A percentile compares a stretch with the other conserved stretches of the same genome.
Conservation (phyloP, 2,113 vertebrate species). For the Leptodactylus fuscus region DNA sequence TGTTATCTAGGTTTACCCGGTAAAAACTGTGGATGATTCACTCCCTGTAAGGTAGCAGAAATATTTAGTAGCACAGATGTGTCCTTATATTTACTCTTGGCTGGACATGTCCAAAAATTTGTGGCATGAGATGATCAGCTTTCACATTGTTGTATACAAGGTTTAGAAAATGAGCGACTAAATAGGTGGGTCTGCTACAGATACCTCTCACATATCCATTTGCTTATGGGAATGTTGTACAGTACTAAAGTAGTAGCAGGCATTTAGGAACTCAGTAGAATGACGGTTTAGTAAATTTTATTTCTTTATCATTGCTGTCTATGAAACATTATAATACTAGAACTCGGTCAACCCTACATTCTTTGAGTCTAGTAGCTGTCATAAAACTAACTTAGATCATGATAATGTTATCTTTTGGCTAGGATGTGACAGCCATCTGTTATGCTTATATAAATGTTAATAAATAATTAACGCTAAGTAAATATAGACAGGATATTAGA, state of each 20-base stretch:
- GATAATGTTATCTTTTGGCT: not conserved
- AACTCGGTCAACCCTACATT: not conserved
- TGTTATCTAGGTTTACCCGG: too few species aligned
- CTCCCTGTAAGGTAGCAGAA: too few species aligned
- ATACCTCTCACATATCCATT: not conserved
- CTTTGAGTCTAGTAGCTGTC: not conserved
- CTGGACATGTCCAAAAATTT: too few species aligned
- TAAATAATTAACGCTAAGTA: conserved; percentile 52
- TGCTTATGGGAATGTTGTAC: not conserved
- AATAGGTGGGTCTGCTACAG: too few species aligned
- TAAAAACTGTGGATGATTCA: too few species aligned
- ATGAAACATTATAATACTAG: not conserved
- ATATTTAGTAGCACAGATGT: too few species aligned
- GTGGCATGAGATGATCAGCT: too few species aligned
- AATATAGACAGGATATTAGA: not conserved
- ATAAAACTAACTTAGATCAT: conserved; percentile 26
- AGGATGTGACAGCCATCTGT: conserved; percentile 21
- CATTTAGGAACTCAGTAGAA: not conserved
- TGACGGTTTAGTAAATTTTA: not conserved
- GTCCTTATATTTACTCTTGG: too few species aligned
- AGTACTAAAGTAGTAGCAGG: not conserved
- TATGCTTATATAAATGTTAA: not conserved
- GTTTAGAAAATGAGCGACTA: too few species aligned
- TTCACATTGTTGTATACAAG: too few species aligned
- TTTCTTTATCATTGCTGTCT: not conserved